Evolutionary conservation across 1,140 invertebrate species (phyloP).

Genomic region (Drosophila guanche): DNA sequence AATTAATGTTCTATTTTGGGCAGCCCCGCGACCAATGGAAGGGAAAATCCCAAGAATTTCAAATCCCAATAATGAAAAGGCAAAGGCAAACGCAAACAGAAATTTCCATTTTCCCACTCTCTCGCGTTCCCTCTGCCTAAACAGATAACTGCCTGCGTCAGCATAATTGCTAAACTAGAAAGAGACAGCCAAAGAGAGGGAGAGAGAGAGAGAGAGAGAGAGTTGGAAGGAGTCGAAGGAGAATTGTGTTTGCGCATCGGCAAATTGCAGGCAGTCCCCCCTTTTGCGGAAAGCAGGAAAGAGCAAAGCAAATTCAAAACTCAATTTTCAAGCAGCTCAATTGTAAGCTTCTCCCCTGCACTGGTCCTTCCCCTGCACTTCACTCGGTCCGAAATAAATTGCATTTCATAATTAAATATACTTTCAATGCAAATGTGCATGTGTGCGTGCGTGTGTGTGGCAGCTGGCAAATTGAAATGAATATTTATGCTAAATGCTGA

Average conservation of each 20-base stretch:
- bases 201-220: too few relatives aligned
- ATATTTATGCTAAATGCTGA: constrained; percentile 49
- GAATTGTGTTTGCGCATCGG: constrained; percentile 33
- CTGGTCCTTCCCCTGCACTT: constrained; percentile 6
- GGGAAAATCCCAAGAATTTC: not conserved
- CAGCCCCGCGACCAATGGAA: not conserved
- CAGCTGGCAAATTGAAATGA: constrained; percentile 2
- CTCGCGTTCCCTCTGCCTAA: not conserved
- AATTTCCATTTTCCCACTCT: constrained; percentile 45
- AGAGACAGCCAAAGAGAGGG: not conserved
- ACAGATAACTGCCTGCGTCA: constrained; percentile 24
- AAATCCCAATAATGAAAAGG: constrained; percentile 37
- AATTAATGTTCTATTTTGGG: constrained; percentile 58
- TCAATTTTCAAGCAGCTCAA: constrained; percentile 30
- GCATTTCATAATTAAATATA: constrained; percentile 47
- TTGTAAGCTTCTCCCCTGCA: constrained; percentile 1
- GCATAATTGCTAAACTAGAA: constrained; percentile 38
- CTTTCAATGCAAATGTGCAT: constrained; percentile 5
- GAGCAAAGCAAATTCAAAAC: constrained; percentile 16
- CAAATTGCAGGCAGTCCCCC: too few relatives aligned
- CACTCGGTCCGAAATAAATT: constrained; percentile 36
- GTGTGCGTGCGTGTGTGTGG: too few relatives aligned
- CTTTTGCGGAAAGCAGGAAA: constrained; percentile 1
- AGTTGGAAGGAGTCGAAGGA: not conserved
- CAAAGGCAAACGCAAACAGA: constrained; percentile 45